Evolutionary conservation across 2,888 invertebrate species (phyloP).

Genomic region (Nowickia ferox): DNA sequence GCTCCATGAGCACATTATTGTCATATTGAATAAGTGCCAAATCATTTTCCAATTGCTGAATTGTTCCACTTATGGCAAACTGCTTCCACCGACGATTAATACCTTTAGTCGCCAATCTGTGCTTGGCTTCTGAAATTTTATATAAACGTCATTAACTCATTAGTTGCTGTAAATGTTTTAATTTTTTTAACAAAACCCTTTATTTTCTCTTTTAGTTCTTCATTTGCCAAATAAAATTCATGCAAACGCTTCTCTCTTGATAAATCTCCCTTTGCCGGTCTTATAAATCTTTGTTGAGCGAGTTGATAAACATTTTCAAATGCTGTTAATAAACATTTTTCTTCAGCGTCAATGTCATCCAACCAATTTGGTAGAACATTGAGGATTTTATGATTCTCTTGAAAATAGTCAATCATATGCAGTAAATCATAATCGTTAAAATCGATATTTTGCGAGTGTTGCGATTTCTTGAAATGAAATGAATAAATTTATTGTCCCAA

Average conservation of each 20-base stretch:
- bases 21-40: slow-evolving; percentile 75
- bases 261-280: slow-evolving; percentile 71
- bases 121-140: slow-evolving; percentile 70
- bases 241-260: slow-evolving; percentile 74
- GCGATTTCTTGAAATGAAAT: slow-evolving; percentile 24
- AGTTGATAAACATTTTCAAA: slow-evolving; percentile 69
- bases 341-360: slow-evolving; percentile 66
- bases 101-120: slow-evolving; percentile 73
- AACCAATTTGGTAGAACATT: slow-evolving; percentile 69
- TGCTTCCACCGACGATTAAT: slow-evolving; percentile 75
- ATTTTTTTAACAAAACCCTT: slow-evolving; percentile 36
- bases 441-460: neutral
- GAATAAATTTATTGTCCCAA: neutral
- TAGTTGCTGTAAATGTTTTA: neutral
- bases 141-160: neutral
- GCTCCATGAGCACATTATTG: slow-evolving; percentile 74
- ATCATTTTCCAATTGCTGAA: slow-evolving; percentile 76
- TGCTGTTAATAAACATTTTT: slow-evolving; percentile 67
- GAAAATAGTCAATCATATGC: slow-evolving; percentile 73
- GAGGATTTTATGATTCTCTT: slow-evolving; percentile 71
- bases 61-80: slow-evolving; percentile 74
- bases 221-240: slow-evolving; percentile 74
- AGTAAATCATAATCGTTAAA: slow-evolving; percentile 57
- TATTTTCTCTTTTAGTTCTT: slow-evolving; percentile 70
- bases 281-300: slow-evolving; percentile 70